Base-by-base conservation (phyloP, 2,797 vertebrate species). In the Microchirus variegatus region DNA sequence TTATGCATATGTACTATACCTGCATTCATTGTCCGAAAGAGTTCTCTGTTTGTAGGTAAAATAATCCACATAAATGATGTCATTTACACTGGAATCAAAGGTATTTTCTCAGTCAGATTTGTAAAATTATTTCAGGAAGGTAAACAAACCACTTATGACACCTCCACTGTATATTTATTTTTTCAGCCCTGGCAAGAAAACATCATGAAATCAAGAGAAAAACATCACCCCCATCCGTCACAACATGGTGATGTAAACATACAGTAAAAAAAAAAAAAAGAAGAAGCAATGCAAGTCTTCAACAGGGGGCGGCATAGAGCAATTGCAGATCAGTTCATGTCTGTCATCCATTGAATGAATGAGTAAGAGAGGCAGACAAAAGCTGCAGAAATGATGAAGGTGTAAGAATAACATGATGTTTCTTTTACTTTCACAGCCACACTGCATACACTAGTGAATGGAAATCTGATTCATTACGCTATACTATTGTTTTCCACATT, bases 251-350 rank as follows among this genome's bases (percentile, higher is more conserved):
- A 60, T 57, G 73, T 75, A 67, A 77, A 81, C 72, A 80, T 44
- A 50, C 50, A 14, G 41, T 42, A 15, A 42, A 41, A 31, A 3
- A 31, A 31, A 6, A 31, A 8, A 31, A 4, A 22, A 22, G 19
- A 22, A 22, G 49, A 60, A 45, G 61, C 38, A 49, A 5, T 37
- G 10, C 3, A 10, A 36, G 9, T 7, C 36, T 86, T 92, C 88
- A 86, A 90, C 88, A 91, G 90, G 90, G 90, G 91, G 91, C 91
- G 88, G 88, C 84, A 88, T 55, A 73, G 84, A 67, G 87, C 88
- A 89, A 50, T 60, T 62, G 68, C 82, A 67, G 80, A 66, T 82
- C 82, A 77, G 51, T 42, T 64, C 67, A 78, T 78, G 36, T 36
- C 15, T 42, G 35, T 36, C 43, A 12, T 60, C 50, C 42, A 6